Evolutionary conservation across 2,113 vertebrate species (phyloP).

Genomic region (Tauraco erythrolophus): DNA sequence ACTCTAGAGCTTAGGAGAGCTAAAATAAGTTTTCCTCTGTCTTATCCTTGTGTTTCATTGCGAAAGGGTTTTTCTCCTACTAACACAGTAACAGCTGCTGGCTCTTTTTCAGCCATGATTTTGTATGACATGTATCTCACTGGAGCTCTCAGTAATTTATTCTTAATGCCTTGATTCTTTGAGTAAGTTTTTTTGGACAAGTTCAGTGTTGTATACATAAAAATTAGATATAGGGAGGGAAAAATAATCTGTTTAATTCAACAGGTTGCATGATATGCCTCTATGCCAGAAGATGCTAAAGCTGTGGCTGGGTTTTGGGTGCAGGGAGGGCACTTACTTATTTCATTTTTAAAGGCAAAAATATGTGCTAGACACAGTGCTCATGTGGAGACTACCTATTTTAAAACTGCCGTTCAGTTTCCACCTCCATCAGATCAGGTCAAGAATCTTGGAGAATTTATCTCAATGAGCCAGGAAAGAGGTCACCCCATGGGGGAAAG

Average conservation of each 20-base stretch:
- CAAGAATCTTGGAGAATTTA: constrained; percentile 38
- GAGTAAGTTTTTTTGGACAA: background rate
- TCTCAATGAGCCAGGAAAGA: constrained; percentile 15
- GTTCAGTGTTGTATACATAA: background rate
- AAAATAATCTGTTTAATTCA: background rate
- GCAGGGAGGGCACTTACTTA: background rate
- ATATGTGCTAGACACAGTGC: background rate
- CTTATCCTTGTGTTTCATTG: background rate
- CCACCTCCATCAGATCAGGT: background rate
- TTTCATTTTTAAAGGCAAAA: background rate
- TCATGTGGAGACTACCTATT: background rate
- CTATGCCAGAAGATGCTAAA: background rate
- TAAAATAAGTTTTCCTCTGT: background rate
- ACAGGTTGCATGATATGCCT: background rate
- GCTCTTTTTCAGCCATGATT: background rate
- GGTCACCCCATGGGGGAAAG: background rate
- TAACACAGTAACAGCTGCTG: background rate
- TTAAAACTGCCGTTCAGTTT: background rate
- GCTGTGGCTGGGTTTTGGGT: background rate
- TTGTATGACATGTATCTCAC: background rate
- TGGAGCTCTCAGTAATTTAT: background rate
- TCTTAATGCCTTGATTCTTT: background rate
- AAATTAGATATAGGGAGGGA: background rate
- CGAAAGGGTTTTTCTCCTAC: background rate
- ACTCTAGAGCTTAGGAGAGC: background rate